phyloP scores from a whole-genome alignment of 1,140 invertebrate species.

The Hylyphantes graminicola region DNA sequence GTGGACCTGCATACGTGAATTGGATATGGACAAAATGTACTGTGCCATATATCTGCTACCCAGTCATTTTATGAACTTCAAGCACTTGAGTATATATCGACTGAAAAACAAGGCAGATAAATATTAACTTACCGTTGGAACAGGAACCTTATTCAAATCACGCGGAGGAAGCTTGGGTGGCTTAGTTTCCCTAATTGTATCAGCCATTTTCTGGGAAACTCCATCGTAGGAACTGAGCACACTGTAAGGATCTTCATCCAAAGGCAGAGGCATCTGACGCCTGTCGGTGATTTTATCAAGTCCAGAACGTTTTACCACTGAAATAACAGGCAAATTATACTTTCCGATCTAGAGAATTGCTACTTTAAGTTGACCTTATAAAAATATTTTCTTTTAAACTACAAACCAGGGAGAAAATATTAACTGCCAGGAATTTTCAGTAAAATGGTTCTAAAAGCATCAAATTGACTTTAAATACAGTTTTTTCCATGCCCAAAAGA shows the following conservation, averaged over 20 bases:
- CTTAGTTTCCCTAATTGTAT: slow-evolving; percentile 74
- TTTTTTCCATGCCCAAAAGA: too few relatives aligned
- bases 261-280: slow-evolving; percentile 69
- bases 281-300: slow-evolving; percentile 58
- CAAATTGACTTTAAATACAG: too few relatives aligned
- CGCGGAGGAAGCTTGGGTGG: slow-evolving; percentile 92
- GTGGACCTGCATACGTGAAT: too few relatives aligned
- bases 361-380: too few relatives aligned
- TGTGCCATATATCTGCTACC: too few relatives aligned
- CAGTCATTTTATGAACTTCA: too few relatives aligned
- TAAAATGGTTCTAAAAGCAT: too few relatives aligned
- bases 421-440: too few relatives aligned
- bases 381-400: too few relatives aligned
- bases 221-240: slow-evolving; percentile 64
- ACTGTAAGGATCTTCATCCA: slow-evolving; percentile 93
- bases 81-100: too few relatives aligned
- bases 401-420: not conserved
- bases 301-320: slow-evolving; percentile 61
- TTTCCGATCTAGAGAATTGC: not conserved
- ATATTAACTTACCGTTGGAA: slow-evolving; percentile 47
- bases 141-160: slow-evolving; percentile 69
- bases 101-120: not conserved
- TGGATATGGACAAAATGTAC: too few relatives aligned
- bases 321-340: not conserved
- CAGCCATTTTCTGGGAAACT: slow-evolving; percentile 62